phyloP scores from a whole-genome alignment of 2,113 vertebrate genomes.

The Lagopus leucura region DNA sequence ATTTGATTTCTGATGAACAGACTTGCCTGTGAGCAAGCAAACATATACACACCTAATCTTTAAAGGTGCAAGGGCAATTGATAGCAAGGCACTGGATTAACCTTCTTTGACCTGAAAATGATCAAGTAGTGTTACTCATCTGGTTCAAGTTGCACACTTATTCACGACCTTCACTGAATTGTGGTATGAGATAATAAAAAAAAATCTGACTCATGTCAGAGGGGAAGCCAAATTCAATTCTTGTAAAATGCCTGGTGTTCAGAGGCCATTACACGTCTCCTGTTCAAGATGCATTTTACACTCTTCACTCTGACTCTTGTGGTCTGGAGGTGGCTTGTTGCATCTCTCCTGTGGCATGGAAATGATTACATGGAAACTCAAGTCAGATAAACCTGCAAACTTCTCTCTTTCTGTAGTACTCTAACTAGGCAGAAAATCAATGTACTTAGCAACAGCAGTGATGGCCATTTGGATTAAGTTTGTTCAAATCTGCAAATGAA shows the following conservation, averaged over 20 bases:
- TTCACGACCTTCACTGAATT: neutral
- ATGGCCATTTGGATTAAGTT: neutral
- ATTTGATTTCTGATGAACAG: neutral
- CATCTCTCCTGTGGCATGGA: neutral
- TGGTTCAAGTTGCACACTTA: neutral
- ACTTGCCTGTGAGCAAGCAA: neutral
- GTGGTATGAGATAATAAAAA: neutral
- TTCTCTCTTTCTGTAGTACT: conserved; percentile 14
- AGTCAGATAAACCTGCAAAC: conserved; percentile 25
- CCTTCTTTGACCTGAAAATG: neutral
- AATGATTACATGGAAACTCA: conserved; percentile 27
- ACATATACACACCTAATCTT: neutral
- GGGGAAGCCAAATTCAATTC: neutral
- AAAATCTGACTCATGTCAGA: neutral
- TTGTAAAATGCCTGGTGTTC: neutral
- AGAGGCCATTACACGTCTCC: neutral
- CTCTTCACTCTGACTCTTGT: neutral
- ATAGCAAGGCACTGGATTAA: neutral
- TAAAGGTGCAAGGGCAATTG: neutral
- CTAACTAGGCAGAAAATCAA: conserved; percentile 52
- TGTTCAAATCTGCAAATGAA: conserved; percentile 11
- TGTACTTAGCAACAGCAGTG: neutral
- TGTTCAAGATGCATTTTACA: neutral
- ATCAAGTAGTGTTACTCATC: neutral
- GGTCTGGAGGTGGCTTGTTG: neutral